These are phyloP conservation scores for Macaria liturata DNA, from an alignment of 2,888 invertebrate species.

Conservation along the genomic window DNA sequence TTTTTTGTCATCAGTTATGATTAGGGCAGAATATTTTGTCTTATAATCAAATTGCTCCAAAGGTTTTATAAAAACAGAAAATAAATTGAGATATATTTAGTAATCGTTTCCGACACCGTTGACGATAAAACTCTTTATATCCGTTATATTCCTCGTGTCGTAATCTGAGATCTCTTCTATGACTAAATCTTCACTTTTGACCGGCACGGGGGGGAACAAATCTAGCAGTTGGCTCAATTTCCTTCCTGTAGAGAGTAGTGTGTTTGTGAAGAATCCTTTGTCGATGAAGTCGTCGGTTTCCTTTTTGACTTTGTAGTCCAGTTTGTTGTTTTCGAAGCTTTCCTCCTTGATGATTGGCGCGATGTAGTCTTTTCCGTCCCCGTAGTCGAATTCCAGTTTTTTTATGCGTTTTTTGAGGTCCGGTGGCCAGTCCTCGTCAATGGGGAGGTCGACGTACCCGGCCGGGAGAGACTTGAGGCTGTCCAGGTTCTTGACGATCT, in stretches of 20 bases:
- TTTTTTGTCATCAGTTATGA: no score
- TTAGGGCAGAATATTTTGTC: no score
- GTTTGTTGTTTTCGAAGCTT: conserved; percentile 65
- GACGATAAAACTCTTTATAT: conserved; percentile 71
- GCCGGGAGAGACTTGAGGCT: conserved; percentile 52
- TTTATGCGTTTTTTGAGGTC: conserved; percentile 76
- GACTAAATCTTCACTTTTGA: conserved; percentile 68
- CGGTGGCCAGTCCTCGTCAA: conserved; percentile 85
- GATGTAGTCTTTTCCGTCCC: conserved; percentile 67
- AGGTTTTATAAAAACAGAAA: no score
- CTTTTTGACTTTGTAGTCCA: conserved; percentile 51
- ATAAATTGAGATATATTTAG: conserved; percentile 33
- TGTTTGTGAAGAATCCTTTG: conserved; percentile 57
- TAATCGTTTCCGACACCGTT: conserved; percentile 57
- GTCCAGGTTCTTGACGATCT: conserved; percentile 63
- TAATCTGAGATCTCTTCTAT: conserved; percentile 71
- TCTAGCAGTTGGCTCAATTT: conserved; percentile 71
- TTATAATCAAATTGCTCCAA: no score
- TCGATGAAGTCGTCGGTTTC: conserved; percentile 48
- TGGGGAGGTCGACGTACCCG: conserved; percentile 82
- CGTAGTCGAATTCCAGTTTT: conserved; percentile 70
- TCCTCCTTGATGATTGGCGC: conserved; percentile 71
- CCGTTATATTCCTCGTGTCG: conserved; percentile 63
- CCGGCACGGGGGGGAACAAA: conserved; percentile 64
- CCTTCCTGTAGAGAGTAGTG: conserved; percentile 63